phyloP scores from a whole-genome alignment of 2,888 invertebrate genomes.

The Syritta pipiens region DNA sequence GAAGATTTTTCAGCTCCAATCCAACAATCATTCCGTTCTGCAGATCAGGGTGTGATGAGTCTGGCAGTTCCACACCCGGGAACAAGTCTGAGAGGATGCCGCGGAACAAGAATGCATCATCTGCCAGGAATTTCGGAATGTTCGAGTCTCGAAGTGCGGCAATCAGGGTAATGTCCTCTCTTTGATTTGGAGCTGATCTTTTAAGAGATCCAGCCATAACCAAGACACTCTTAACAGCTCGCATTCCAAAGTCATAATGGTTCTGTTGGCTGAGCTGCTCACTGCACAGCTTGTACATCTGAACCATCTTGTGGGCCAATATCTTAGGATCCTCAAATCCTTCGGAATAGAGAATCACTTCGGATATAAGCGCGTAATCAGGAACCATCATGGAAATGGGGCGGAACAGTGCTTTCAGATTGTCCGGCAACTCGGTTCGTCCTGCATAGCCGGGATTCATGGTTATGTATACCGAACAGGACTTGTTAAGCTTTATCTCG shows the following conservation, averaged over 20 bases:
- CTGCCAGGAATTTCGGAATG: constrained; percentile 92
- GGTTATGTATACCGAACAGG: constrained; percentile 92
- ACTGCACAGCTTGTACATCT: constrained; percentile 94
- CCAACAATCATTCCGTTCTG: constrained; percentile 83
- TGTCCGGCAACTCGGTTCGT: constrained; percentile 92
- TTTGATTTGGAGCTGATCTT: constrained; percentile 89
- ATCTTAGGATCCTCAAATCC: constrained; percentile 93
- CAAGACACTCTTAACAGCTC: constrained; percentile 95
- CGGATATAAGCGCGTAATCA: constrained; percentile 93
- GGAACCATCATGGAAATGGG: constrained; percentile 96
- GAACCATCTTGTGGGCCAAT: constrained; percentile 94
- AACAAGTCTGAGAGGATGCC: constrained; percentile 95
- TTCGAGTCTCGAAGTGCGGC: constrained; percentile 93
- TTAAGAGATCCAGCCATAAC: constrained; percentile 96
- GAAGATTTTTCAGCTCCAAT: constrained; percentile 82
- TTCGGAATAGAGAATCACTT: constrained; percentile 95
- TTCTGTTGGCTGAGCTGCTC: constrained; percentile 95
- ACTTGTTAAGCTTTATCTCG: constrained; percentile 89
- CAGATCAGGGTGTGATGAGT: constrained; percentile 88
- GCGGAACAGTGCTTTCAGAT: constrained; percentile 91
- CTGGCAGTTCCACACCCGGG: constrained; percentile 89
- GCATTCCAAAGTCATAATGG: constrained; percentile 96
- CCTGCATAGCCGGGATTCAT: constrained; percentile 97
- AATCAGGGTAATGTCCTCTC: constrained; percentile 90
- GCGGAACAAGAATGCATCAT: constrained; percentile 91